Conservation (phyloP, 2,797 vertebrate genomes). For the Sus cebifrons region DNA sequence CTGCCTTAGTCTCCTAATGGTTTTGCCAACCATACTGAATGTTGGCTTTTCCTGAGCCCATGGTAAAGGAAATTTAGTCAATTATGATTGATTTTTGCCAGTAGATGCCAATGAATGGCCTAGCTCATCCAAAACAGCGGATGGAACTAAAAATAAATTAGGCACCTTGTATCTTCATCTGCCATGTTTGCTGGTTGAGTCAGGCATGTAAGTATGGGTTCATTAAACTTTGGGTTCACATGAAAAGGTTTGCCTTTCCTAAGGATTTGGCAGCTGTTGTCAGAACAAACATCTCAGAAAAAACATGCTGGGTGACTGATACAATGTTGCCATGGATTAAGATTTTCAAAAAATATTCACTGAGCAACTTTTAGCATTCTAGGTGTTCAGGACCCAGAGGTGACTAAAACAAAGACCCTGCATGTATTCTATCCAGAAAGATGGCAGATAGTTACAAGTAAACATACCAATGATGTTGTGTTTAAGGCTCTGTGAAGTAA, state of each 20-base stretch:
- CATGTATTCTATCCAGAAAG: neutral
- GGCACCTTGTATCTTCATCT: neutral
- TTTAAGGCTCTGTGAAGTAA: neutral
- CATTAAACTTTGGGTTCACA: neutral
- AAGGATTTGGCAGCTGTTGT: neutral
- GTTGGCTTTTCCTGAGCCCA: neutral
- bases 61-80: neutral
- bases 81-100: neutral
- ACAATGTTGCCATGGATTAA: neutral
- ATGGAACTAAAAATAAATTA: neutral
- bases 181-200: neutral
- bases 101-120: neutral
- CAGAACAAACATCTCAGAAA: neutral
- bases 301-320: neutral
- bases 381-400: too few species aligned
- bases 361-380: neutral
- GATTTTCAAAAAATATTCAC: neutral
- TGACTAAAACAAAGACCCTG: neutral
- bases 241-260: neutral
- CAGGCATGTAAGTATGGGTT: rapidly evolving
- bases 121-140: neutral
- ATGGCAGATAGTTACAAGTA: neutral
- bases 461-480: neutral
- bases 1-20: neutral
- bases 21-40: neutral